Base-by-base conservation (phyloP, 2,113 vertebrate species). In the Athene cunicularia region DNA sequence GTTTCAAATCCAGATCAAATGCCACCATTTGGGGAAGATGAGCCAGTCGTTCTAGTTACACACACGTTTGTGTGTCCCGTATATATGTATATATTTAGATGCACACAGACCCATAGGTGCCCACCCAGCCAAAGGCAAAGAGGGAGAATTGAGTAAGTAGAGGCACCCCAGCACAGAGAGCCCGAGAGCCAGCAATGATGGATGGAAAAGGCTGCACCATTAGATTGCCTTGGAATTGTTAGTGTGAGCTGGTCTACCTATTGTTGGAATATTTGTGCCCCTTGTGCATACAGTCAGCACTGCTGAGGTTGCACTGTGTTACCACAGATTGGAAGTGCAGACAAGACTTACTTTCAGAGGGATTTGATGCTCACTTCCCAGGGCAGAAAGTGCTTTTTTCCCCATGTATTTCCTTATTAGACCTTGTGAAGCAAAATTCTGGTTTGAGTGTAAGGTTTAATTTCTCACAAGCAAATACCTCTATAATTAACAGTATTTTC, bases 51-150 rank as follows among this genome's bases (percentile, higher is more conserved):
- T 53, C n/a, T 8, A 79, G 28, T 10, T 10, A 24, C 30, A 28
- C 71, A 49, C 20, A 8, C 2, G 3, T 7, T 8, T 3, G 2
- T 17, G 6, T 43, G 12, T 30, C 35, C 39, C 39, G 11, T 39
- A 39, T 39, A 39, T 41, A 6, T 35, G 6, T 16, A 23, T 28
- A 6, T n/a, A 8, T 23, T 6, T 43, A 15, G 13, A 37, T 20
- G 27, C 8, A 21, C 3, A 2, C 4, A 56, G 13, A 39, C 5
- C 32, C 16, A 9, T 12, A 8, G 12, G 2, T 14, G 8, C 45
- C 32, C 6, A 8, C 22, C 19, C 50, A 49, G 35, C 26, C 19
- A 45, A 30, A 55, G n/a, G 32, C 17, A 8, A 20, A 43, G 60
- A 45, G 14, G 37, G 27, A 63, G 62, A 27, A 22, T 2, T n/a